Evolutionary conservation across 2,888 invertebrate species (phyloP).

Genomic region (Chrysodeixis includens): DNA sequence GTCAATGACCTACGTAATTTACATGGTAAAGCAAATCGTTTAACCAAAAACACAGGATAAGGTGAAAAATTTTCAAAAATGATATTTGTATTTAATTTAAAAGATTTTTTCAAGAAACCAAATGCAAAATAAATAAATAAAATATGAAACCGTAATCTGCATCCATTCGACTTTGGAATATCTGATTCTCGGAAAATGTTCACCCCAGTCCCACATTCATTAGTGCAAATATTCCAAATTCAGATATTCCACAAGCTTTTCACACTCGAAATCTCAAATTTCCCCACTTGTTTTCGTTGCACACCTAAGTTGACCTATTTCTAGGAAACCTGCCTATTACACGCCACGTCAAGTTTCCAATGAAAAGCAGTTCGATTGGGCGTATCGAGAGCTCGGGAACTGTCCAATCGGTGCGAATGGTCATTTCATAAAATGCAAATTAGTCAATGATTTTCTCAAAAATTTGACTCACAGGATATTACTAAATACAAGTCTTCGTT

Average conservation of each 20-base stretch:
- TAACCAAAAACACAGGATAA: too few relatives aligned
- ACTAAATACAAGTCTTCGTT: too few relatives aligned
- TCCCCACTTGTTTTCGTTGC: conserved; percentile 50
- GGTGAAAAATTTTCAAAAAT: too few relatives aligned
- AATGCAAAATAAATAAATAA: not conserved
- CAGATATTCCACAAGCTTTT: conserved; percentile 14
- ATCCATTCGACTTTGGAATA: conserved; percentile 14
- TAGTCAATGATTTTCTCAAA: conserved; percentile 13
- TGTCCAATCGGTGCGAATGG: conserved; percentile 46
- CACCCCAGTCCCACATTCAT: conserved; percentile 31
- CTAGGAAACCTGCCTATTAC: conserved; percentile 56
- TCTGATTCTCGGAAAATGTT: conserved; percentile 24
- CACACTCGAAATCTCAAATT: conserved; percentile 60
- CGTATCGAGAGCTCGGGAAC: conserved; percentile 48
- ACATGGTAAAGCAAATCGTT: too few relatives aligned
- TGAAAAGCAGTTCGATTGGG: conserved; percentile 57
- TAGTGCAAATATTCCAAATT: conserved; percentile 47
- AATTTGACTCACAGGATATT: too few relatives aligned
- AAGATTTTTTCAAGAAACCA: too few relatives aligned
- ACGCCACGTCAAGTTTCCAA: conserved; percentile 52
- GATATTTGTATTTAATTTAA: too few relatives aligned
- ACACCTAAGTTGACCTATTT: conserved; percentile 59
- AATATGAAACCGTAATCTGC: conserved; percentile 27
- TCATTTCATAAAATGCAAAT: conserved; percentile 35
- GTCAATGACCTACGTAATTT: too few relatives aligned